A percentile compares a stretch with the other conserved stretches of the same genome.
phyloP scores from a whole-genome alignment of 2,888 invertebrate species.

The Tetheella fluctuosa region DNA sequence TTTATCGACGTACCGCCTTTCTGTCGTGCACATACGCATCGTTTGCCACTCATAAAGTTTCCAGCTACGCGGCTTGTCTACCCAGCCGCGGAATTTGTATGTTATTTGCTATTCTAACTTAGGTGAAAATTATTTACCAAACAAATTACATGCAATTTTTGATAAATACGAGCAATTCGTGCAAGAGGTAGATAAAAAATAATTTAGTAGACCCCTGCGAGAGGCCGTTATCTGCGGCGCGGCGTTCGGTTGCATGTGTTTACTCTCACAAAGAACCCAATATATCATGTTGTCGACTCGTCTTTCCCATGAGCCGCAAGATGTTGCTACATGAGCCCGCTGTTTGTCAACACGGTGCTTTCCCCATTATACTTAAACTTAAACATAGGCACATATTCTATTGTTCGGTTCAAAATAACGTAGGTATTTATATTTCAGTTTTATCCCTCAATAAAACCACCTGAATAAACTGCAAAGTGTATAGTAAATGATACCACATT shows the following conservation, averaged over 20 bases:
- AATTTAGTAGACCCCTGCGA: slow-evolving; percentile 65
- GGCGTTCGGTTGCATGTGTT: slow-evolving; percentile 59
- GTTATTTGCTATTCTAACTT: neutral
- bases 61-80: slow-evolving; percentile 52
- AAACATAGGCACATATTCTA: slow-evolving; percentile 32
- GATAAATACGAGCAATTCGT: slow-evolving; percentile 53
- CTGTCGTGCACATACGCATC: slow-evolving; percentile 65
- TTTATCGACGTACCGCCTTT: slow-evolving; percentile 71
- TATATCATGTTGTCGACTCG: slow-evolving; percentile 14
- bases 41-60: slow-evolving; percentile 70
- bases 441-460: slow-evolving; percentile 21
- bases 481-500: neutral
- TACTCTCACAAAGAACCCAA: slow-evolving; percentile 66
- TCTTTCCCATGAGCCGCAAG: slow-evolving; percentile 57
- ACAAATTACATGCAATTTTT: slow-evolving; percentile 34
- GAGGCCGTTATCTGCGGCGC: slow-evolving; percentile 60
- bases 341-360: slow-evolving; percentile 65
- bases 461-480: neutral
- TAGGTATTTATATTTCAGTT: too few relatives aligned
- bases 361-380: slow-evolving; percentile 38
- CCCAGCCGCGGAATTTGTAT: slow-evolving; percentile 57
- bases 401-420: slow-evolving; percentile 42
- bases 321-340: slow-evolving; percentile 62
- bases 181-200: slow-evolving; percentile 69
- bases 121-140: slow-evolving; percentile 13